These are phyloP conservation scores for Diplazon laetatorius DNA, from an alignment of 2,888 invertebrate species.

Conservation along the genomic window DNA sequence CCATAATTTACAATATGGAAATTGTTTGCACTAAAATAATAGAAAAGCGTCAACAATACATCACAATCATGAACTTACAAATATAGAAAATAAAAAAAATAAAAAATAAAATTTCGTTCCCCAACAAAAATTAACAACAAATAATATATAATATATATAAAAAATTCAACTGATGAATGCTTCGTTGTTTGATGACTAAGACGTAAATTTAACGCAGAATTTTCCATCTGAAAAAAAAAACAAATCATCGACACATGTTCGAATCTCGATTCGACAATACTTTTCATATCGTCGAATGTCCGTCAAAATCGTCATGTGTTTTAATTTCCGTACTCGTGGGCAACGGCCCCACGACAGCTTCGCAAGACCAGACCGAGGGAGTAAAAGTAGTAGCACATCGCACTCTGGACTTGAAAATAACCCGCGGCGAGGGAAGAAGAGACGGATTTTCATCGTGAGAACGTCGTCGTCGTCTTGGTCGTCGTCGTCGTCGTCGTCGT, in stretches of 20 bases:
- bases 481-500: slow-evolving; percentile 40
- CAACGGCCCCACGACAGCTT: slow-evolving; percentile 13
- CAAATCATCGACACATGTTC: too few species aligned
- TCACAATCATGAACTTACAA: too few species aligned
- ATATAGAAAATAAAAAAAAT: too few species aligned
- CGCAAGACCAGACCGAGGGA: slow-evolving; percentile 57
- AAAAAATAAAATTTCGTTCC: too few species aligned
- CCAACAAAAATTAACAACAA: background rate
- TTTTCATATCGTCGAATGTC: background rate
- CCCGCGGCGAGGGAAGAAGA: slow-evolving; percentile 75
- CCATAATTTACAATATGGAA: too few species aligned
- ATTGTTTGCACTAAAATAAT: too few species aligned
- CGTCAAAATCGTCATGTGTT: background rate
- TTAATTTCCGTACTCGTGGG: background rate
- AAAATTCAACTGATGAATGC: too few species aligned
- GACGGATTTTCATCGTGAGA: slow-evolving; percentile 45
- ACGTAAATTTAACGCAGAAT: too few species aligned
- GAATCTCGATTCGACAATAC: too few species aligned
- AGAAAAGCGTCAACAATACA: too few species aligned
- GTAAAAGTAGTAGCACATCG: slow-evolving; percentile 57
- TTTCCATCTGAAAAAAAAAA: background rate
- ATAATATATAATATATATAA: background rate
- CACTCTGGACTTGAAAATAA: slow-evolving; percentile 79
- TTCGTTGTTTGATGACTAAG: too few species aligned
- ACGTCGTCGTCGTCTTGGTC: slow-evolving; percentile 51